phyloP scores from a whole-genome alignment of 2,113 vertebrate genomes.

The Fulica atra region DNA sequence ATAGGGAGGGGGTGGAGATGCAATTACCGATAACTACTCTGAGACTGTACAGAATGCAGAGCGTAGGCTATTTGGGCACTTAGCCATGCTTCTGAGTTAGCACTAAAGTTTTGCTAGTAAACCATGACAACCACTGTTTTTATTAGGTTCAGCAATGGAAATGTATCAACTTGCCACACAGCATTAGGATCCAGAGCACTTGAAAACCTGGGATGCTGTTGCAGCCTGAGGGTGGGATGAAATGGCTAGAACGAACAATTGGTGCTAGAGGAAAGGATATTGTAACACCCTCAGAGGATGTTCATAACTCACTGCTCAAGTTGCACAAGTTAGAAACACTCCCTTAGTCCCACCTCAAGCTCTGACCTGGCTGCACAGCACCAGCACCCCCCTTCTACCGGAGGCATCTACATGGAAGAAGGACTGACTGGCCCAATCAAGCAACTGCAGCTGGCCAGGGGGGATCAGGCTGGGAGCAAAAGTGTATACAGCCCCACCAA shows the following conservation, averaged over 20 bases:
- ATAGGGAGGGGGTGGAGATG: background rate
- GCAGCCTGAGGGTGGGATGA: background rate
- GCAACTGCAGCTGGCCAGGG: background rate
- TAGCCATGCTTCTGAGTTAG: background rate
- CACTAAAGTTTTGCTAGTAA: constrained; percentile 28
- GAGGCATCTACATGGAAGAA: rapidly evolving
- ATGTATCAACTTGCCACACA: background rate
- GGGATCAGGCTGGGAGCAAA: background rate
- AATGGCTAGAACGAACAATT: background rate
- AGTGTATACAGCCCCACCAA: background rate
- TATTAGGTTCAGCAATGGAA: background rate
- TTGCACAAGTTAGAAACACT: background rate
- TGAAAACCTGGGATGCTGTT: background rate
- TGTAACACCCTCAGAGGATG: background rate
- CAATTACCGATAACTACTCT: background rate
- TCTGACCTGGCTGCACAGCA: background rate
- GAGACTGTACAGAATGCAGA: background rate
- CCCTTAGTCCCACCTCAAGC: background rate
- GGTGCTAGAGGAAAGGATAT: background rate
- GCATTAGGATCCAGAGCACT: background rate
- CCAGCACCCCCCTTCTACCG: background rate
- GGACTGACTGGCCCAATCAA: background rate
- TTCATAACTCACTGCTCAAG: background rate
- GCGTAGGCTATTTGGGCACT: background rate
- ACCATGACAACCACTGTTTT: constrained; percentile 23